These are phyloP conservation scores for Belonocnema kinseyi DNA, from an alignment of 1,140 invertebrate genomes.

Conservation along the genomic window DNA sequence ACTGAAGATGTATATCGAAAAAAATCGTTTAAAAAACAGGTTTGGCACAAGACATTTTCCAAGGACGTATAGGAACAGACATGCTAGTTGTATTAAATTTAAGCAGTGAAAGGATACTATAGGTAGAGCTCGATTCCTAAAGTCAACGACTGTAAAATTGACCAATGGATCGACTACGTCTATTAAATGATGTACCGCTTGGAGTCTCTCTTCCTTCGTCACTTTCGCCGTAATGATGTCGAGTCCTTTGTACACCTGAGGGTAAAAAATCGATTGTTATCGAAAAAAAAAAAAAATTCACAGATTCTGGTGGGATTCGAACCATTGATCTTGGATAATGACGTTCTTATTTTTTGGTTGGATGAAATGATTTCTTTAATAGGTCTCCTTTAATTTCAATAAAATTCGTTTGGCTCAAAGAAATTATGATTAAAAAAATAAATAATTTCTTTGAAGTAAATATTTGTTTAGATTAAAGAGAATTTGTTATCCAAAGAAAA, in stretches of 20 bases:
- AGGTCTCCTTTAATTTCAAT: too few relatives aligned
- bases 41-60: slow-evolving; percentile 60
- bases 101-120: slow-evolving; percentile 82
- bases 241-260: slow-evolving; percentile 92
- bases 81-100: slow-evolving; percentile 32
- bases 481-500: too few relatives aligned
- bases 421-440: too few relatives aligned
- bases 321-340: too few relatives aligned
- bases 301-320: too few relatives aligned
- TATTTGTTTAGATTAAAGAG: too few relatives aligned
- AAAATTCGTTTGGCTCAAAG: too few relatives aligned
- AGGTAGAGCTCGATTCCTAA: slow-evolving; percentile 86
- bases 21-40: slow-evolving; percentile 16
- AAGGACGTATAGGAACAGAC: slow-evolving; percentile 37
- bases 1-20: neutral
- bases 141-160: slow-evolving; percentile 91
- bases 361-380: too few relatives aligned
- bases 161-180: slow-evolving; percentile 89
- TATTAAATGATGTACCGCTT: slow-evolving; percentile 92
- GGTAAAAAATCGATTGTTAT: neutral
- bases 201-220: slow-evolving; percentile 84
- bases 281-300: slow-evolving; percentile 46
- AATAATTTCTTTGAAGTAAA: too few relatives aligned
- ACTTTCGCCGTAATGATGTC: slow-evolving; percentile 98
- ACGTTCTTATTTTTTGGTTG: too few relatives aligned